Percentiles rank a stretch among this genome's conserved stretches.
These are phyloP conservation scores for Danionella dracula DNA, from an alignment of 2,797 vertebrate genomes.

Conservation along the genomic window DNA sequence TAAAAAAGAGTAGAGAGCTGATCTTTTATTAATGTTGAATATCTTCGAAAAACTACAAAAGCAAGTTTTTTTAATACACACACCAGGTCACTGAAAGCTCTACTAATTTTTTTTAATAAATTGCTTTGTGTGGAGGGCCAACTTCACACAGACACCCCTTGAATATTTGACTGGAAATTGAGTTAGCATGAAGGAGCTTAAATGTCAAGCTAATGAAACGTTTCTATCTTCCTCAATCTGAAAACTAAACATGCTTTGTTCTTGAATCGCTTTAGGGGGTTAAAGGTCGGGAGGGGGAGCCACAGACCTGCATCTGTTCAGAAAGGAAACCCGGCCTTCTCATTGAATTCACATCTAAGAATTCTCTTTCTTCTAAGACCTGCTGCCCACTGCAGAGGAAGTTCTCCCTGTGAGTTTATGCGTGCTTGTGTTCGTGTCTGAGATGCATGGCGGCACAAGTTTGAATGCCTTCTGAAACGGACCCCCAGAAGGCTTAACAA, in stretches of 20 bases:
- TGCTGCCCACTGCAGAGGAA: slow-evolving; percentile 45
- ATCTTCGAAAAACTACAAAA: too few relatives aligned
- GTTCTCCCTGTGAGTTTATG: slow-evolving; percentile 36
- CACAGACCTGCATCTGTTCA: slow-evolving; percentile 12
- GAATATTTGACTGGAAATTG: too few relatives aligned
- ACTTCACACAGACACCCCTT: too few relatives aligned
- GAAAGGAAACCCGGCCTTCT: slow-evolving; percentile 46
- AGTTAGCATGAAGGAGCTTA: neutral
- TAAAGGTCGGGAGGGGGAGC: neutral
- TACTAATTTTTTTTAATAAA: too few relatives aligned
- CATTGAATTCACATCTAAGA: slow-evolving; percentile 51
- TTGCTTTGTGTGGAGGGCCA: too few relatives aligned
- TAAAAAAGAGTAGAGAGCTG: too few relatives aligned
- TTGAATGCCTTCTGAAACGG: slow-evolving; percentile 36
- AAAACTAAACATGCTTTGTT: slow-evolving; percentile 20
- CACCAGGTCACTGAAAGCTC: too few relatives aligned
- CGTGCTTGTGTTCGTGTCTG: slow-evolving; percentile 11
- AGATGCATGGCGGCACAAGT: slow-evolving; percentile 38
- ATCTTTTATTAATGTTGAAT: too few relatives aligned
- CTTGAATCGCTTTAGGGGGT: slow-evolving; percentile 28
- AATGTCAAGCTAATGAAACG: too few relatives aligned
- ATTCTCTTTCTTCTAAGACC: slow-evolving; percentile 49
- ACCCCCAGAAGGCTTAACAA: slow-evolving; percentile 31
- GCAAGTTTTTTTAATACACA: too few relatives aligned
- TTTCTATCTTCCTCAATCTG: too few relatives aligned